These are phyloP conservation scores for Rhea pennata DNA, from an alignment of 2,113 vertebrate species.

Conservation along the genomic window DNA sequence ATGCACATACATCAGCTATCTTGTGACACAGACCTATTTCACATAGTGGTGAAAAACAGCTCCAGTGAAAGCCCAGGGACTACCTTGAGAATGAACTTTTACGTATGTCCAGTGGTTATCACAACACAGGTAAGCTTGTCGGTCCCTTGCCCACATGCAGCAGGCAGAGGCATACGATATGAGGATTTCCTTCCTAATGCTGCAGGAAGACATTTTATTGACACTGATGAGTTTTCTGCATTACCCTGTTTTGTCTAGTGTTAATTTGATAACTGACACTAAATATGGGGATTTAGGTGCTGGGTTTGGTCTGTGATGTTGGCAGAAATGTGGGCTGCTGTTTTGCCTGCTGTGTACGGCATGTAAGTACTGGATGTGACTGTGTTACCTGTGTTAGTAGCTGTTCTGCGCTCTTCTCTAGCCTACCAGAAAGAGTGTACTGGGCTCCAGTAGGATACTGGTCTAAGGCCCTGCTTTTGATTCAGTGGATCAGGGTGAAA, in stretches of 20 bases:
- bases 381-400: not conserved
- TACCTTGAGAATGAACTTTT: not conserved
- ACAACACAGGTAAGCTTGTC: not conserved
- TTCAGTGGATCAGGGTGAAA: not conserved
- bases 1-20: not conserved
- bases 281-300: not conserved
- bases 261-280: not conserved
- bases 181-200: not conserved
- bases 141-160: rapidly evolving
- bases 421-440: not conserved
- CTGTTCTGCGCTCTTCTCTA: not conserved
- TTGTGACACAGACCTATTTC: not conserved
- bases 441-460: not conserved
- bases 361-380: not conserved
- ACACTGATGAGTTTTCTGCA: not conserved
- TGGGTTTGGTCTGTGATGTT: rapidly evolving
- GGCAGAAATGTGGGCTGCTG: not conserved
- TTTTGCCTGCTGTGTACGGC: not conserved
- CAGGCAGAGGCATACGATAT: not conserved
- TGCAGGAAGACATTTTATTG: not conserved
- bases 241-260: not conserved
- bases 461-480: not conserved
- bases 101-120: not conserved
- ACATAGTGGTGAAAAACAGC: not conserved
- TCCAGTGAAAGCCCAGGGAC: not conserved